These are phyloP conservation scores for Caenorhabditis afra DNA, from an alignment of 2,888 invertebrate genomes.

Conservation along the genomic window DNA sequence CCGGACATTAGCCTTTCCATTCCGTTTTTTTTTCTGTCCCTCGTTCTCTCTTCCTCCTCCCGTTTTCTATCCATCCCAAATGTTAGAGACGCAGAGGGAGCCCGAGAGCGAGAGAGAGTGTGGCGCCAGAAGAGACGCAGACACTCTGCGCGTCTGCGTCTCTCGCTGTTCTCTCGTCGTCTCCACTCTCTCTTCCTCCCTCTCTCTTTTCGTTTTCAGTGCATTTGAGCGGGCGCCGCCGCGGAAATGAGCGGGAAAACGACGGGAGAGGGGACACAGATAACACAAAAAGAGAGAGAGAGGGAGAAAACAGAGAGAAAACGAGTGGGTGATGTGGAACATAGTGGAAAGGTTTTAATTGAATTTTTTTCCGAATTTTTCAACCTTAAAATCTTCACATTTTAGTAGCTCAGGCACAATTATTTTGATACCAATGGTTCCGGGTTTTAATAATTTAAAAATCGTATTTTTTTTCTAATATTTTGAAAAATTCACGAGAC, in stretches of 20 bases:
- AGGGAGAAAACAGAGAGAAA: conserved; percentile 30
- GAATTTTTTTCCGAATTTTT: no score
- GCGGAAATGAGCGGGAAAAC: conserved; percentile 13
- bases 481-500: no score
- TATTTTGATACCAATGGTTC: no score
- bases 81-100: conserved; percentile 24
- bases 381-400: no score
- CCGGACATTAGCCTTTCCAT: conserved; percentile 16
- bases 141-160: conserved; percentile 1
- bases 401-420: no score
- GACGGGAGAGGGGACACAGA: no score
- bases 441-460: no score
- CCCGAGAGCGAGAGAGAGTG: no score
- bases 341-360: no score
- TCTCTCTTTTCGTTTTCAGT: neutral
- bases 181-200: conserved; percentile 1
- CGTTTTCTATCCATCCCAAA: neutral
- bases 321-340: conserved; percentile 8
- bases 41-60: neutral
- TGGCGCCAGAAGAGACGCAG: no score
- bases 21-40: neutral
- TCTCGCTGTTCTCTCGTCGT: conserved; percentile 3
- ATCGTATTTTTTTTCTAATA: no score
- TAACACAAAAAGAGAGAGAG: neutral
- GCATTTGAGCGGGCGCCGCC: conserved; percentile 47